Percentiles rank a stretch among this genome's conserved stretches.
Evolutionary conservation across 1,140 invertebrate species (phyloP).

Genomic region (Akabosia matsudoensis): DNA sequence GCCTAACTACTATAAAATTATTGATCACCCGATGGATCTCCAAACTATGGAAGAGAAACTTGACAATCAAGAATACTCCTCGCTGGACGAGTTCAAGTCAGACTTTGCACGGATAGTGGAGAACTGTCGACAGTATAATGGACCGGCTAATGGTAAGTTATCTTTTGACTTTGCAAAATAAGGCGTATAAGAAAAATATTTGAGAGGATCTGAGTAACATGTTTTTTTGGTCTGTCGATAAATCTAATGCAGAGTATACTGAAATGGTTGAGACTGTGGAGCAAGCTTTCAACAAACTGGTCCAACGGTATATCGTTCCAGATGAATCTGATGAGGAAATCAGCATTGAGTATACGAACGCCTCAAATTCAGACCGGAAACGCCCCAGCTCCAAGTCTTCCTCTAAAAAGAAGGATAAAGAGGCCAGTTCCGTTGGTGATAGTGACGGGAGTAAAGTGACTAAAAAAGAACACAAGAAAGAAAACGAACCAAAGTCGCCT

Average conservation of each 20-base stretch:
- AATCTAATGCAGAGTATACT: conserved; percentile 68
- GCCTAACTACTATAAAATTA: conserved; percentile 70
- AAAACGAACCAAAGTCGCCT: neutral
- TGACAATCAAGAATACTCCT: conserved; percentile 73
- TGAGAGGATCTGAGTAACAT: too few relatives aligned
- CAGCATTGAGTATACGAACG: conserved; percentile 48
- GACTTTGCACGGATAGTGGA: conserved; percentile 88
- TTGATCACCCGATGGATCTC: conserved; percentile 74
- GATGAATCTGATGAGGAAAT: conserved; percentile 65
- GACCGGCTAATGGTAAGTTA: conserved; percentile 76
- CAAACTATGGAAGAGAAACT: conserved; percentile 82
- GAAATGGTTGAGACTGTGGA: conserved; percentile 79
- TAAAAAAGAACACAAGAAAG: neutral
- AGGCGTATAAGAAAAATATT: too few relatives aligned
- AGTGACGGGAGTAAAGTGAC: neutral
- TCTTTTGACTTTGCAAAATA: conserved; percentile 17
- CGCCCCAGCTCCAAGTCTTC: neutral
- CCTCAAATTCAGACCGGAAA: neutral
- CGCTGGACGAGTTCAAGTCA: conserved; percentile 72
- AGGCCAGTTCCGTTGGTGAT: conserved; percentile 14
- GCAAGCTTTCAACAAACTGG: conserved; percentile 71
- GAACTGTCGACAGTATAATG: conserved; percentile 87
- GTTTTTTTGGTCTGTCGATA: neutral
- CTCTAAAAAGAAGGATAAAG: conserved; percentile 43
- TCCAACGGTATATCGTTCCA: conserved; percentile 74